A percentile compares a stretch with the other conserved stretches of the same genome.
Conservation (phyloP, 2,797 vertebrate genomes). For the Alauda arvensis region DNA sequence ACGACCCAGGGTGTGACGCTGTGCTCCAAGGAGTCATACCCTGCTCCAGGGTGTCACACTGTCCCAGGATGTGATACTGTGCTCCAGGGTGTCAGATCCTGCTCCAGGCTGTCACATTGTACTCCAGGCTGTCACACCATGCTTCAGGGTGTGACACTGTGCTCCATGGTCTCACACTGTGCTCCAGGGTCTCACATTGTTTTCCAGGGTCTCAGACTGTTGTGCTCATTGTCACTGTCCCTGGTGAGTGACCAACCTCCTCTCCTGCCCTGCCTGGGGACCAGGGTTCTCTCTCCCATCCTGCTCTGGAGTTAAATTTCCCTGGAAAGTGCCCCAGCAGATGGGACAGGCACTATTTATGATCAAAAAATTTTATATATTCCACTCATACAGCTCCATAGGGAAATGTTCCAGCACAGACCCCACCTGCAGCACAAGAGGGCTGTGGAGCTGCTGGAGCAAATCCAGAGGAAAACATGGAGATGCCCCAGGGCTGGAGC, state of each 20-base stretch:
- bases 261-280: neutral
- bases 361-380: no score
- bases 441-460: rapidly evolving
- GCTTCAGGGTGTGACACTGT: rapidly evolving
- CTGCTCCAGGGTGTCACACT: neutral
- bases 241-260: neutral
- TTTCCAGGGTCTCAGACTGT: neutral
- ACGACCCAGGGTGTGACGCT: neutral
- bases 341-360: neutral
- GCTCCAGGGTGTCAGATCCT: neutral
- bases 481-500: neutral
- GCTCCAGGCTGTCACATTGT: neutral
- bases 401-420: neutral
- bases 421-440: neutral
- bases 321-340: neutral
- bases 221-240: neutral
- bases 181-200: rapidly evolving
- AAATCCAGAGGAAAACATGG: neutral
- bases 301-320: neutral
- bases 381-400: neutral
- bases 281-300: neutral
- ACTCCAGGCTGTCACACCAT: no score
- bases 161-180: neutral
- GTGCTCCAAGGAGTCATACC: neutral
- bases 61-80: neutral